Evolutionary conservation across 2,113 vertebrate genomes (phyloP).

Genomic region (Pseudorasbora parva): DNA sequence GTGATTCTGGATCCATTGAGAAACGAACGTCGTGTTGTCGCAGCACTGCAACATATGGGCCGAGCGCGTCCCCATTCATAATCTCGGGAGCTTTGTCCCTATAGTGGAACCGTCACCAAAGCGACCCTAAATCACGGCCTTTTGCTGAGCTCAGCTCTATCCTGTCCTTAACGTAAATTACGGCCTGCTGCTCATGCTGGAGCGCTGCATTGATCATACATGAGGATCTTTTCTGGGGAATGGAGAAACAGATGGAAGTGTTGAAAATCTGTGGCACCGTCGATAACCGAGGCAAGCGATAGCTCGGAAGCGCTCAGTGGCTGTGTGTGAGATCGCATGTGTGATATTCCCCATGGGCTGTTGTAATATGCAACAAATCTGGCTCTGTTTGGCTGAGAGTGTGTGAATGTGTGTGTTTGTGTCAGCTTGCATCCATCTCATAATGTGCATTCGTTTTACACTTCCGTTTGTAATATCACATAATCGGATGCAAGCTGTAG

Average conservation of each 20-base stretch:
- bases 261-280: conserved; percentile 41
- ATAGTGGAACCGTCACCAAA: conserved; percentile 33
- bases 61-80: conserved; percentile 21
- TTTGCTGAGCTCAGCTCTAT: conserved; percentile 63
- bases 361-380: conserved; percentile 45
- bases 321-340: conserved; percentile 16
- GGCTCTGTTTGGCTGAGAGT: conserved; percentile 31
- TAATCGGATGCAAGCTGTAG: conserved; percentile 24
- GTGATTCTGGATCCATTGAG: not conserved
- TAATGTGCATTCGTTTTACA: conserved; percentile 38
- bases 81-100: conserved; percentile 32
- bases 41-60: conserved; percentile 20
- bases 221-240: conserved; percentile 36
- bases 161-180: conserved; percentile 58
- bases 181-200: conserved; percentile 54
- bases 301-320: conserved; percentile 27
- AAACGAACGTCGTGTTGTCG: not conserved
- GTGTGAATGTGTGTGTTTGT: conserved; percentile 28
- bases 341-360: conserved; percentile 43
- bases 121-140: conserved; percentile 53
- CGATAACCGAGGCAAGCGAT: not conserved
- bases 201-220: conserved; percentile 60
- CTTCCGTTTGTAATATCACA: conserved; percentile 34
- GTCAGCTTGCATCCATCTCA: conserved; percentile 32
- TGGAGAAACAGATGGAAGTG: conserved; percentile 28